phyloP scores from a whole-genome alignment of 2,888 invertebrate species.

The Anaspis maculata region DNA sequence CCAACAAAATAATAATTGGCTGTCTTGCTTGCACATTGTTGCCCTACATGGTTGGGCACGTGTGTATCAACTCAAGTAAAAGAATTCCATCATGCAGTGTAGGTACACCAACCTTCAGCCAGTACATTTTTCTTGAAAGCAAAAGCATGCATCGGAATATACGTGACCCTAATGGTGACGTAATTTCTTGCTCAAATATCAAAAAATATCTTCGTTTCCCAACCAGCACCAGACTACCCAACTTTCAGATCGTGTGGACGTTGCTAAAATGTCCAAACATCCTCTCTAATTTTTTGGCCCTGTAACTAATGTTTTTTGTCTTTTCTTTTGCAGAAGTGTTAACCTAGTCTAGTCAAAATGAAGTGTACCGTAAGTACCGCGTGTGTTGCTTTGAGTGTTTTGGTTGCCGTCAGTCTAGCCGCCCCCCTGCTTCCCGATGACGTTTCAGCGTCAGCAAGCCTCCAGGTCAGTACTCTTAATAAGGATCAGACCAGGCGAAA shows the following conservation, averaged over 20 bases:
- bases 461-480: conserved; percentile 30
- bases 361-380: conserved; percentile 41
- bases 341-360: conserved; percentile 43
- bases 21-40: no score
- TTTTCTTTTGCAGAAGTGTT: conserved; percentile 39
- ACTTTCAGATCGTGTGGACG: conserved; percentile 9
- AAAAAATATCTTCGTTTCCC: background rate
- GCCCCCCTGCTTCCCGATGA: conserved; percentile 30
- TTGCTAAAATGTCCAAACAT: background rate
- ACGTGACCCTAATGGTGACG: no score
- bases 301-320: no score
- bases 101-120: no score
- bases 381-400: conserved; percentile 40
- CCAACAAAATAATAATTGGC: no score
- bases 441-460: conserved; percentile 24
- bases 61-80: no score
- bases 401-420: conserved; percentile 34
- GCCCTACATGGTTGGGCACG: no score
- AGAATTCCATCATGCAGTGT: no score
- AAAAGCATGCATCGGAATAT: no score
- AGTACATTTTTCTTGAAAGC: no score
- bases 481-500: background rate
- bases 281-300: conserved; percentile 11
- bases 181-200: no score
- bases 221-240: background rate